phyloP scores from a whole-genome alignment of 2,797 vertebrate genomes.

The Sebastes hubbsi region DNA sequence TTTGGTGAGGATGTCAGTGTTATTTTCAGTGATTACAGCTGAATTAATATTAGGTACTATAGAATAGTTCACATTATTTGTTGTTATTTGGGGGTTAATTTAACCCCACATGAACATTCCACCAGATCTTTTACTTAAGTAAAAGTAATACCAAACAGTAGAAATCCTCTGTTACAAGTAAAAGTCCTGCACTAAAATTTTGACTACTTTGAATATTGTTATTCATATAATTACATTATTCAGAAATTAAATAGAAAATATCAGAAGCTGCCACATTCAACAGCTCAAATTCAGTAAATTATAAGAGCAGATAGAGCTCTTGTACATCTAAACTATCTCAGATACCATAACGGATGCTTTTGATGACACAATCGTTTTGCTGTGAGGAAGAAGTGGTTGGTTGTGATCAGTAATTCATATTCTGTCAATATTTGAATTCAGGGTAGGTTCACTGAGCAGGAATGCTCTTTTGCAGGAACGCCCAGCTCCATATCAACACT shows the following conservation, averaged over 20 bases:
- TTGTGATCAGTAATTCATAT: not conserved
- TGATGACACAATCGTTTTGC: not conserved
- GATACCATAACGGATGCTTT: not conserved
- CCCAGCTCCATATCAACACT: not conserved
- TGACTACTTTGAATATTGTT: not conserved
- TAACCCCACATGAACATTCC: not conserved
- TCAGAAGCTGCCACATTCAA: not conserved
- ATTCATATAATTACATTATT: not conserved
- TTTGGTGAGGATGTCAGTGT: not conserved
- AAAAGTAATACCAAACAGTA: too few species aligned
- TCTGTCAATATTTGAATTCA: constrained; percentile 1
- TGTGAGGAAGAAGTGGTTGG: not conserved
- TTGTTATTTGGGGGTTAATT: not conserved
- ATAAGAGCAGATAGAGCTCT: not conserved
- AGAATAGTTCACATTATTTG: not conserved
- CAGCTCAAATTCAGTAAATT: not conserved
- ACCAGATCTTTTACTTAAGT: too few species aligned
- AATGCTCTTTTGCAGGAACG: not conserved
- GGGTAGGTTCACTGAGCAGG: not conserved
- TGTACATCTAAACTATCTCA: too few species aligned
- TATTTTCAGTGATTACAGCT: not conserved
- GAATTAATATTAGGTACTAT: not conserved
- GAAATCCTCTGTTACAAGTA: too few species aligned
- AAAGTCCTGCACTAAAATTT: too few species aligned
- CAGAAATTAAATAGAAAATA: not conserved